Evolutionary conservation across 2,797 vertebrate species (phyloP), one percentile per base, ranked within the genome.

Genomic region (Pangasius macronema): DNA sequence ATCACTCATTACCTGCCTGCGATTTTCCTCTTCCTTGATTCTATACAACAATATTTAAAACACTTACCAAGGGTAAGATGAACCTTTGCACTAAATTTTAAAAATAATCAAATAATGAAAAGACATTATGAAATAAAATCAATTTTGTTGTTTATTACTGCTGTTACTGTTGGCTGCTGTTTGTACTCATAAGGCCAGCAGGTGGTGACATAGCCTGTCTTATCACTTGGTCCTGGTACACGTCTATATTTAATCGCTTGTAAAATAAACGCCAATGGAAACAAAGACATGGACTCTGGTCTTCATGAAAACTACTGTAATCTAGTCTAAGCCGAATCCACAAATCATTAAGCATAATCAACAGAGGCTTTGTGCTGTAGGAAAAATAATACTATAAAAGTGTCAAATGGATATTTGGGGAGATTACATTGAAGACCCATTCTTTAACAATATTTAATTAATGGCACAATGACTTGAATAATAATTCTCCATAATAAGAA

Each of bases 191-290:
- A 33, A 63, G 39, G 22, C 73, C 87, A 87, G 63, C n/a, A 87
- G 82, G 85, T 84, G 82, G 82, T 20, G 83, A 80, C 39, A 84
- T 20, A 61, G 57, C 13, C 20, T 79, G 6, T 57, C 22, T 67
- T 84, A 68, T 67, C 9, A 68, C 59, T 3, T 5, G 7, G 36
- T 59, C 30, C 27, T 36, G 51, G 20, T 39, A 6, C 20, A 79
- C 14, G 10, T 77, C 7, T 53, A 30, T 33, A 77, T 57, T 57
- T 2, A 9, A 79, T 79, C 0, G 22, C 20, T 81, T 39, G 55
- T 39, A 14, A 39, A 59, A 27, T 27, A 59, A 24, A 24, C 33
- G 9, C 33, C 20, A 59, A 22, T 5, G n/a, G 7, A 9, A 20
- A 53, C 22, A 8, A 10, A n/a, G 16, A 5, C n/a, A 53, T 77